phyloP scores from a whole-genome alignment of 1,140 invertebrate species.

The Ostrea edulis region DNA sequence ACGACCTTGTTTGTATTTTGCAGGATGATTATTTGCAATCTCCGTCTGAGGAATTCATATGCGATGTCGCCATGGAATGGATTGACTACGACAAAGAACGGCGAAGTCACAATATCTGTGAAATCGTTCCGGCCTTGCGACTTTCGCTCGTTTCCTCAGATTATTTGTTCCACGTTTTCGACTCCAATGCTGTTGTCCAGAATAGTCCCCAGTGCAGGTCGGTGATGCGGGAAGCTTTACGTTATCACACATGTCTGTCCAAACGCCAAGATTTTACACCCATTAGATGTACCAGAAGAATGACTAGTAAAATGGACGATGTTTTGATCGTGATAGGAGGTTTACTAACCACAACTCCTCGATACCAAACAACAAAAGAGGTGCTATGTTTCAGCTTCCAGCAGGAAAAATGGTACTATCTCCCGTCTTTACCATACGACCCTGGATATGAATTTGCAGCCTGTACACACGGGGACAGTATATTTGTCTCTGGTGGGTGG shows the following conservation, averaged over 20 bases:
- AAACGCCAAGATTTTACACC: conserved; percentile 64
- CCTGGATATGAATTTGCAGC: conserved; percentile 72
- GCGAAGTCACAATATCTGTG: conserved; percentile 56
- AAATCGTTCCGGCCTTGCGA: conserved; percentile 65
- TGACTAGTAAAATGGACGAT: conserved; percentile 64
- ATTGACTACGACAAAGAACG: conserved; percentile 63
- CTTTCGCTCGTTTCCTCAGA: conserved; percentile 69
- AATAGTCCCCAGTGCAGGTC: conserved; percentile 47
- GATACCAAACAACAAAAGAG: conserved; percentile 71
- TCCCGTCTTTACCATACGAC: conserved; percentile 72
- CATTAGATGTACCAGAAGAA: conserved; percentile 57
- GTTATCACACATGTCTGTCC: conserved; percentile 67
- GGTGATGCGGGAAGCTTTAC: conserved; percentile 67
- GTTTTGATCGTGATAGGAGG: conserved; percentile 67
- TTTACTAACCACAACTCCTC: conserved; percentile 61
- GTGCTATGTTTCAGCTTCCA: conserved; percentile 71
- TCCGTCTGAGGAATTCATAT: conserved; percentile 70
- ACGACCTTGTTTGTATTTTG: conserved; percentile 70
- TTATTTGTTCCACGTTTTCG: conserved; percentile 67
- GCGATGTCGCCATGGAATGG: conserved; percentile 69
- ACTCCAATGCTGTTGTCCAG: conserved; percentile 38
- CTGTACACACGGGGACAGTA: conserved; percentile 64
- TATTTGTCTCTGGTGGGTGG: conserved; percentile 72
- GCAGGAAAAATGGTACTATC: conserved; percentile 69
- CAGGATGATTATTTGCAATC: conserved; percentile 65